Percentiles rank a stretch among this genome's conserved stretches.
Evolutionary conservation across 2,888 invertebrate genomes (phyloP).

Genomic region (Drosophila kambysellisi): DNA sequence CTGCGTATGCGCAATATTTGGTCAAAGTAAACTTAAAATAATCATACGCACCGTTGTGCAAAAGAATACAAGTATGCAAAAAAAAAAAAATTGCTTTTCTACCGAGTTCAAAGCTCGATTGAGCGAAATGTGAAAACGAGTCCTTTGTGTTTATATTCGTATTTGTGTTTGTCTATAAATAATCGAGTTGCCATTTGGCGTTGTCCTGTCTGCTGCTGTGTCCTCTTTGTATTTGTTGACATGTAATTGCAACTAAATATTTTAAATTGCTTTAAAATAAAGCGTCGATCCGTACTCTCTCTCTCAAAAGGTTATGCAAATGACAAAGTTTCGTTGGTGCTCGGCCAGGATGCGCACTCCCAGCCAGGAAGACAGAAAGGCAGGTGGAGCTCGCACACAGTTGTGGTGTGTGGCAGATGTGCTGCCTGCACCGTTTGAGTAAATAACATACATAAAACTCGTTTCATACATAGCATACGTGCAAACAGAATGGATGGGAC

Average conservation of each 20-base stretch:
- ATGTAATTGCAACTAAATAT: slow-evolving; percentile 82
- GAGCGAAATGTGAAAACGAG: slow-evolving; percentile 26
- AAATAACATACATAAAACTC: slow-evolving; percentile 80
- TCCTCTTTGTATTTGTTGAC: slow-evolving; percentile 71
- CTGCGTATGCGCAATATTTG: slow-evolving; percentile 72
- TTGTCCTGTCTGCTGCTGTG: slow-evolving; percentile 28
- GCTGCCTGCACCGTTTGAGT: slow-evolving; percentile 72
- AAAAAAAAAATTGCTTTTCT: not conserved
- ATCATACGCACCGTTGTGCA: slow-evolving; percentile 75
- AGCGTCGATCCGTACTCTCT: slow-evolving; percentile 39
- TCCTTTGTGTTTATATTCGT: slow-evolving; percentile 45
- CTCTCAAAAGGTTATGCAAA: slow-evolving; percentile 74
- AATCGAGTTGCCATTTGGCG: slow-evolving; percentile 57
- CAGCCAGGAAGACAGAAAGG: not conserved
- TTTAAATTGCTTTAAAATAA: slow-evolving; percentile 82
- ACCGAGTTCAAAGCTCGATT: slow-evolving; percentile 47
- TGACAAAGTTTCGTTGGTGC: slow-evolving; percentile 70
- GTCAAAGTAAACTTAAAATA: slow-evolving; percentile 66
- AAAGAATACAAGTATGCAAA: slow-evolving; percentile 44
- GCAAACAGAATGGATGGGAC: slow-evolving; percentile 59
- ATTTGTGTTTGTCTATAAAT: slow-evolving; percentile 65
- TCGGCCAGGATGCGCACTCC: slow-evolving; percentile 33
- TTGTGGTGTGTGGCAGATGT: slow-evolving; percentile 27
- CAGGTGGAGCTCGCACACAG: slow-evolving; percentile 3
- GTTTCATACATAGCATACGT: slow-evolving; percentile 80